Percentiles rank a stretch among this genome's conserved stretches.
Conservation (phyloP, 2,797 vertebrate genomes). For the Eupleurogrammus muticus region DNA sequence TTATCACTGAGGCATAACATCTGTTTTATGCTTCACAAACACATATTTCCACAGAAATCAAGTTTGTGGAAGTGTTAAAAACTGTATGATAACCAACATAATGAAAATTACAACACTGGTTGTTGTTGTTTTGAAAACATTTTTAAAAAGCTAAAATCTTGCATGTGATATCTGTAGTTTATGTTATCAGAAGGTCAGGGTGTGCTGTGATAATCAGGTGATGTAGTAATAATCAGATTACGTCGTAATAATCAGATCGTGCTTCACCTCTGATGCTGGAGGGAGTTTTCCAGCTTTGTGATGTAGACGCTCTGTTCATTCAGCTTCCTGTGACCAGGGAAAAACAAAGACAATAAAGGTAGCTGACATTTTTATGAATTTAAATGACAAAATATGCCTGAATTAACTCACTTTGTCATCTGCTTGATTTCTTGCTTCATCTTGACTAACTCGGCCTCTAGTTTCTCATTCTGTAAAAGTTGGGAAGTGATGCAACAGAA, state of each 20-base stretch:
- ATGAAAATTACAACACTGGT: neutral
- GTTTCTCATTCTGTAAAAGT: slow-evolving; percentile 82
- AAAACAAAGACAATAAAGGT: slow-evolving; percentile 6
- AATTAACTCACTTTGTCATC: slow-evolving; percentile 82
- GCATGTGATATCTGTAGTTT: neutral
- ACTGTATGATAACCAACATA: neutral
- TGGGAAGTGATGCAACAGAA: neutral
- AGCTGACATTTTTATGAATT: neutral
- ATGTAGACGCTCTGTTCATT: slow-evolving; percentile 81
- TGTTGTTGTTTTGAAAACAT: neutral
- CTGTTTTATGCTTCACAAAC: too few species aligned
- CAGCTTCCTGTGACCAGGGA: slow-evolving; percentile 71
- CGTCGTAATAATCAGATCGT: neutral
- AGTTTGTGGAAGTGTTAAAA: slow-evolving; percentile 4
- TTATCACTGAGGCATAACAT: neutral
- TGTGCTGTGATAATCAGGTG: too few species aligned
- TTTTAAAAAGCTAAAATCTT: neutral
- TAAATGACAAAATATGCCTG: neutral
- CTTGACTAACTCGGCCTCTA: slow-evolving; percentile 85
- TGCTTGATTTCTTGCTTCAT: slow-evolving; percentile 86
- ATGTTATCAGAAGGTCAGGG: neutral
- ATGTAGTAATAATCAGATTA: too few species aligned
- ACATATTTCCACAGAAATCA: neutral
- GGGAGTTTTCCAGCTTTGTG: slow-evolving; percentile 76
- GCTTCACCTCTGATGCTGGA: slow-evolving; percentile 80